Evolutionary conservation across 1,140 invertebrate genomes (phyloP).

Genomic region (Penaeus chinensis): DNA sequence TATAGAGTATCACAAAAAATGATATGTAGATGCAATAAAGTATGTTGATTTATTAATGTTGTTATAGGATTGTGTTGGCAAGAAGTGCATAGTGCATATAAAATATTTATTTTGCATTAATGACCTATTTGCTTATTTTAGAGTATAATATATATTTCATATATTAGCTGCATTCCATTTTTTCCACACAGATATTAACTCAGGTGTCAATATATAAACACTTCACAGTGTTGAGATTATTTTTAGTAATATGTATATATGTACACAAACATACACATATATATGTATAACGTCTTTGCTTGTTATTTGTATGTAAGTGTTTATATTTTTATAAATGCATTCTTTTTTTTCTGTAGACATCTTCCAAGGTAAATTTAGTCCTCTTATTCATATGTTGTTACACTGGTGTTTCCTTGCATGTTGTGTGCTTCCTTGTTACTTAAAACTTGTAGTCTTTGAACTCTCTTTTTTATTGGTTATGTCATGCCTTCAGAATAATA

Average conservation of each 20-base stretch:
- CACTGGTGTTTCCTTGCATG: slow-evolving; percentile 30
- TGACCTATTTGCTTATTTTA: not conserved
- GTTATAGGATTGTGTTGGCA: too few relatives aligned
- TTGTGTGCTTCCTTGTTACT: slow-evolving; percentile 26
- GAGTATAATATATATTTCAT: slow-evolving; percentile 13
- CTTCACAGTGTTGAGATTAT: not conserved
- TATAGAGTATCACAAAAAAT: too few relatives aligned
- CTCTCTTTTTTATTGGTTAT: slow-evolving; percentile 32
- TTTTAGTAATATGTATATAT: slow-evolving; percentile 12
- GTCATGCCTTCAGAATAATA: slow-evolving; percentile 37
- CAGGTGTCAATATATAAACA: too few relatives aligned
- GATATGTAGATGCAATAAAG: too few relatives aligned
- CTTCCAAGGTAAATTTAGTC: not conserved
- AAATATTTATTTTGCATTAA: too few relatives aligned
- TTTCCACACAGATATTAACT: not conserved
- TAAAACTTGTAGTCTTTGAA: slow-evolving; percentile 31
- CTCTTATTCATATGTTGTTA: not conserved
- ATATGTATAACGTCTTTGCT: not conserved
- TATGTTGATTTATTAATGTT: too few relatives aligned
- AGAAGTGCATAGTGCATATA: too few relatives aligned
- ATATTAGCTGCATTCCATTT: slow-evolving; percentile 6
- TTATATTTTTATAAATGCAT: slow-evolving; percentile 29
- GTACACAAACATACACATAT: slow-evolving; percentile 9
- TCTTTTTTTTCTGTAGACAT: not conserved
- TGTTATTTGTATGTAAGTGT: slow-evolving; percentile 22